Evolutionary conservation across 2,888 invertebrate species (phyloP).

Genomic region (Orgyia antiqua): DNA sequence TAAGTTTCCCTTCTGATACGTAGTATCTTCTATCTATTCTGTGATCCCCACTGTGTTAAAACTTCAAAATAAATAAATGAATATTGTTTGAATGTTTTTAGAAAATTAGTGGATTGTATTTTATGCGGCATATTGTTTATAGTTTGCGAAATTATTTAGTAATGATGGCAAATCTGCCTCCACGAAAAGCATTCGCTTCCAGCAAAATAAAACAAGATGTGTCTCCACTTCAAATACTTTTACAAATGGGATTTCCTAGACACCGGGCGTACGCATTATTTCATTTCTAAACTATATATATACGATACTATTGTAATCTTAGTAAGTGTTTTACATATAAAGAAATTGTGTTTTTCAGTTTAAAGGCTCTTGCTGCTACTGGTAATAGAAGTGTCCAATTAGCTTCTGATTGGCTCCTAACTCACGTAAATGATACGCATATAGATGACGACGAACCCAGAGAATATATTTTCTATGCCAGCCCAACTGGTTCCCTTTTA

Average conservation of each 20-base stretch:
- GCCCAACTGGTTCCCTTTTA: slow-evolving; percentile 87
- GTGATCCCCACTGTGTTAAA: too few species aligned
- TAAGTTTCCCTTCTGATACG: too few species aligned
- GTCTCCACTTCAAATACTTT: slow-evolving; percentile 87
- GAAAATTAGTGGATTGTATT: slow-evolving; percentile 17
- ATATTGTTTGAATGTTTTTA: too few species aligned
- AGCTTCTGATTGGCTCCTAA: slow-evolving; percentile 93
- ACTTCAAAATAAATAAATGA: too few species aligned
- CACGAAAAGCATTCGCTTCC: slow-evolving; percentile 85
- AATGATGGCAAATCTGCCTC: slow-evolving; percentile 86
- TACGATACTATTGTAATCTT: too few species aligned
- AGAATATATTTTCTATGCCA: slow-evolving; percentile 92
- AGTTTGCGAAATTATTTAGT: slow-evolving; percentile 23
- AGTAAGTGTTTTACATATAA: too few species aligned
- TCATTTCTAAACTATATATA: too few species aligned
- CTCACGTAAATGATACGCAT: slow-evolving; percentile 91
- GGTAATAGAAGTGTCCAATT: slow-evolving; percentile 92
- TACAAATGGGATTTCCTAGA: slow-evolving; percentile 93
- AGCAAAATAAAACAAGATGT: slow-evolving; percentile 85
- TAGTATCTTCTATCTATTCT: too few species aligned
- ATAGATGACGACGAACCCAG: slow-evolving; percentile 87
- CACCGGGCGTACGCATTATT: slow-evolving; percentile 95
- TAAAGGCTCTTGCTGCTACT: slow-evolving; percentile 93
- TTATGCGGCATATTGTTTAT: slow-evolving; percentile 40
- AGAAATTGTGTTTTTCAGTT: slow-evolving; percentile 67